Conservation (phyloP, 2,113 vertebrate genomes). For the Agapornis roseicollis region DNA sequence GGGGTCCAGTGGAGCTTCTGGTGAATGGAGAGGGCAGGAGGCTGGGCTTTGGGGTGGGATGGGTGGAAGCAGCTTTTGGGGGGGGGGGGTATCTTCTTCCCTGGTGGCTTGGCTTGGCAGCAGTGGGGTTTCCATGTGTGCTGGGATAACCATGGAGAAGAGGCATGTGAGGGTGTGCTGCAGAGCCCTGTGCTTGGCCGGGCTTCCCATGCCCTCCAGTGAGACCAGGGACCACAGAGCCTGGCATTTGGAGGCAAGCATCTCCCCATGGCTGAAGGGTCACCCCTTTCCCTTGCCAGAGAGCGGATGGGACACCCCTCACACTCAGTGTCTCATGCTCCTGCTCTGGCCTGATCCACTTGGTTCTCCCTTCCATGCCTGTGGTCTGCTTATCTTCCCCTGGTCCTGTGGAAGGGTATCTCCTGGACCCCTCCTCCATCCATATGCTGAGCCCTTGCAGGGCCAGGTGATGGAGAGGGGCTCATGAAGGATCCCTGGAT, state of each 20-base stretch:
- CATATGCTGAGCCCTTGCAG: rapidly evolving
- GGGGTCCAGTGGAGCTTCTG: neutral
- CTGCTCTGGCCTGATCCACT: neutral
- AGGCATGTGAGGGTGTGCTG: neutral
- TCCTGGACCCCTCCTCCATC: neutral
- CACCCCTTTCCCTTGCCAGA: neutral
- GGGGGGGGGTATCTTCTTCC: no score
- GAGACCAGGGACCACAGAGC: neutral
- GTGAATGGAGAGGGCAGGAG: neutral
- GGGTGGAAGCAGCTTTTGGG: neutral
- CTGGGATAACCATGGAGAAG: neutral
- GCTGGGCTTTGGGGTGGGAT: neutral
- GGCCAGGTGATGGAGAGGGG: neutral
- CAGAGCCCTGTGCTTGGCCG: rapidly evolving
- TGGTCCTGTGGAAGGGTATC: neutral
- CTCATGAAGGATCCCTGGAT: neutral
- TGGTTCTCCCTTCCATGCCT: rapidly evolving
- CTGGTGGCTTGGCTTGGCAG: neutral
- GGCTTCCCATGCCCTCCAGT: neutral
- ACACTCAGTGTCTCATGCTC: rapidly evolving
- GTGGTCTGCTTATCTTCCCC: neutral
- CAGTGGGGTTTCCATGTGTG: neutral
- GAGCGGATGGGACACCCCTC: neutral
- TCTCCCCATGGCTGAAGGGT: neutral
- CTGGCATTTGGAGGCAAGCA: neutral